These are phyloP conservation scores for Tringa solitaria DNA, from an alignment of 2,113 vertebrate genomes.

Conservation along the genomic window DNA sequence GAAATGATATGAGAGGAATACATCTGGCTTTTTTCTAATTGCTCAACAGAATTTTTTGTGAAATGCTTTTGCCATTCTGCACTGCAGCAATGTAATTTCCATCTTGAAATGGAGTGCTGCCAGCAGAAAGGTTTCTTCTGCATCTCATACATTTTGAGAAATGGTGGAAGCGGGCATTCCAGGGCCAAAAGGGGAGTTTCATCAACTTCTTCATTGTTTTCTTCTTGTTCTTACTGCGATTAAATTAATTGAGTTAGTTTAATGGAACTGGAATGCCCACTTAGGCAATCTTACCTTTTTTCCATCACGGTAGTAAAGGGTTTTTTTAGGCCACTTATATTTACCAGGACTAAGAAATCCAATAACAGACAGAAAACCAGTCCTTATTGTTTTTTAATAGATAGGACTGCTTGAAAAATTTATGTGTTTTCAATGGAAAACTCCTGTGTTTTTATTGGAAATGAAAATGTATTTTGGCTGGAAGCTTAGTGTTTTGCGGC, in stretches of 20 bases:
- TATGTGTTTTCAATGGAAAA: not conserved
- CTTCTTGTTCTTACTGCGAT: not conserved
- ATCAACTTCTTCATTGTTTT: not conserved
- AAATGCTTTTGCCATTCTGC: constrained; percentile 1
- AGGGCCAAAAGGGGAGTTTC: not conserved
- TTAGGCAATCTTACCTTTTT: not conserved
- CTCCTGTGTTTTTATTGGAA: not conserved
- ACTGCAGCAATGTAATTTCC: not conserved
- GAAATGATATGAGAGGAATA: not conserved
- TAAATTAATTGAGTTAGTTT: not conserved
- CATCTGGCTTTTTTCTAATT: not conserved
- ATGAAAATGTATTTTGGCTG: not conserved
- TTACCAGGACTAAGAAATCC: not conserved
- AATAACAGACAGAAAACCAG: not conserved
- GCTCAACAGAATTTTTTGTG: not conserved
- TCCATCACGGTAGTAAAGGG: not conserved
- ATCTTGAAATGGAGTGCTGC: not conserved
- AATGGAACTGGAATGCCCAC: not conserved
- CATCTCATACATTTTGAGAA: not conserved
- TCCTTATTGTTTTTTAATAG: not conserved
- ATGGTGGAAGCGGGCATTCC: not conserved
- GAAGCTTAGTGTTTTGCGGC: not conserved
- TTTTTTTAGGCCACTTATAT: not conserved
- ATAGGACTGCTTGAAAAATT: not conserved
- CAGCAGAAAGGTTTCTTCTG: not conserved